Conservation (phyloP, 2,113 vertebrate genomes). For the Malurus elegans region DNA sequence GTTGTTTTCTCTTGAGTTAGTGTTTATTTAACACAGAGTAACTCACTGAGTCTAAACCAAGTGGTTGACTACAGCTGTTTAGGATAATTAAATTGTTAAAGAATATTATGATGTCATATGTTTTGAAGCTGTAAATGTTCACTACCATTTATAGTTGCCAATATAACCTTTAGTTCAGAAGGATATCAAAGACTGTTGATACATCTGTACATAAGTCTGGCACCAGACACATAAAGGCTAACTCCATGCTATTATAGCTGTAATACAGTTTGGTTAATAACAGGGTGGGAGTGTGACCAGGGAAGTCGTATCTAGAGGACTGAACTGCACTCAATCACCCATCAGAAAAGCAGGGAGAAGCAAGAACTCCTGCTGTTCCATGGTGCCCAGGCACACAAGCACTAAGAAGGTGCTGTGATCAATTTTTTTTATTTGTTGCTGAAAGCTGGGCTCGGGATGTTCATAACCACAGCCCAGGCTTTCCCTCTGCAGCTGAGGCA, state of each 20-base stretch:
- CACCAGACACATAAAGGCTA: neutral
- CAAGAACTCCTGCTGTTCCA: neutral
- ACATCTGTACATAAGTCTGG: neutral
- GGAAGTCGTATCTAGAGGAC: neutral
- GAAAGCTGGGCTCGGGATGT: neutral
- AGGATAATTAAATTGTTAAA: neutral
- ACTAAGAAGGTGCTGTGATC: neutral
- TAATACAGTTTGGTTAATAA: neutral
- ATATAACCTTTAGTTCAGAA: slow-evolving; percentile 6
- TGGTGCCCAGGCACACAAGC: neutral
- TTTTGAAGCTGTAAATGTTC: slow-evolving; percentile 2
- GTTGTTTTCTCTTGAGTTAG: neutral
- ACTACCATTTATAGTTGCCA: neutral
- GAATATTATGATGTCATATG: neutral
- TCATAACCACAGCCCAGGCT: neutral
- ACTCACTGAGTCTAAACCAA: neutral
- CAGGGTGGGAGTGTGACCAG: neutral
- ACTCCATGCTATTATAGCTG: neutral
- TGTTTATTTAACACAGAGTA: neutral
- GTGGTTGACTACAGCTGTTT: neutral
- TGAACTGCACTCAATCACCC: neutral
- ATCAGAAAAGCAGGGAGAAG: neutral
- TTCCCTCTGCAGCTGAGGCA: neutral
- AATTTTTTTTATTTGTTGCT: neutral
- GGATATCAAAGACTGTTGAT: neutral